A percentile compares a stretch with the other conserved stretches of the same genome.
phyloP scores from a whole-genome alignment of 2,888 invertebrate genomes.

The Dione juno region DNA sequence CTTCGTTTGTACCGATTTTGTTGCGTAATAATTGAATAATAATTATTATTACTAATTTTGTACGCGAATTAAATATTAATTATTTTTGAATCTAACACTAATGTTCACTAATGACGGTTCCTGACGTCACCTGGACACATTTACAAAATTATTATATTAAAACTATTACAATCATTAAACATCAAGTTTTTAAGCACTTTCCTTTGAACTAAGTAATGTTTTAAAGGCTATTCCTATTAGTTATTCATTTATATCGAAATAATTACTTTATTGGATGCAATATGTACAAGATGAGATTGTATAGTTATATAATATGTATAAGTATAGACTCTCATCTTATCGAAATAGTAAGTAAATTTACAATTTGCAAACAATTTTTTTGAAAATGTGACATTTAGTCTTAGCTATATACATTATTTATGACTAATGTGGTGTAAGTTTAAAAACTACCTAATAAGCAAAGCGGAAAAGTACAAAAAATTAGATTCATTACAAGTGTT shows the following conservation, averaged over 20 bases:
- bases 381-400: too few species aligned
- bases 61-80: neutral
- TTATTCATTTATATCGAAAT: too few species aligned
- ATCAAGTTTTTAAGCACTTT: neutral
- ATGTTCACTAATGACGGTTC: neutral
- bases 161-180: neutral
- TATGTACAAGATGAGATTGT: too few species aligned
- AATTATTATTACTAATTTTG: neutral
- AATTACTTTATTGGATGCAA: too few species aligned
- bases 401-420: too few species aligned
- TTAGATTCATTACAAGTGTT: neutral
- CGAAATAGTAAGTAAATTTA: neutral
- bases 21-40: constrained; percentile 3
- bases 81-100: neutral
- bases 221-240: neutral
- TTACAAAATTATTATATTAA: neutral
- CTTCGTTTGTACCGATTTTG: neutral
- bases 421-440: too few species aligned
- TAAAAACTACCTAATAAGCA: too few species aligned
- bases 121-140: neutral
- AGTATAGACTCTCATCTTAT: neutral
- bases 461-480: neutral
- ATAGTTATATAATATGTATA: too few species aligned
- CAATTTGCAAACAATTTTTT: too few species aligned
- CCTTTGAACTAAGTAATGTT: neutral